phyloP scores from a whole-genome alignment of 2,113 vertebrate genomes.

The Cephalopholis sonnerati region DNA sequence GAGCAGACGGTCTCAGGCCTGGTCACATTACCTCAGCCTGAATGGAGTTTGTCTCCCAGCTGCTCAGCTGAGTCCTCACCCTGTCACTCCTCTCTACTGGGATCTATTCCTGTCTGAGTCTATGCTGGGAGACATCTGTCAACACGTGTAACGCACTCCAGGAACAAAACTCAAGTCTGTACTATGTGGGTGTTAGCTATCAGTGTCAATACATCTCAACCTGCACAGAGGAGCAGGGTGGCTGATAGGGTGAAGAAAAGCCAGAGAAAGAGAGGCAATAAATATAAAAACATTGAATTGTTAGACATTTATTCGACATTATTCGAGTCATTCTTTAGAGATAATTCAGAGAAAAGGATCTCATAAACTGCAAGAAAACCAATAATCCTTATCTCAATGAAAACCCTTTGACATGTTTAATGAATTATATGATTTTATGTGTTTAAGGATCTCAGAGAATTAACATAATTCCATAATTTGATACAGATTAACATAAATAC shows the following conservation, averaged over 20 bases:
- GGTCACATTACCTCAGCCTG: slow-evolving; percentile 63
- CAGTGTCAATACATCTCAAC: slow-evolving; percentile 69
- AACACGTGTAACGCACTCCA: slow-evolving; percentile 72
- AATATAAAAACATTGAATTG: not conserved
- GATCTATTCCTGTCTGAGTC: slow-evolving; percentile 67
- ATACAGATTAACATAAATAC: slow-evolving; percentile 31
- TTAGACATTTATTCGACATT: not conserved
- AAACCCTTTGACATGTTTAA: slow-evolving; percentile 11
- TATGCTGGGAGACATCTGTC: slow-evolving; percentile 80
- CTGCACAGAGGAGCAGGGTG: slow-evolving; percentile 27
- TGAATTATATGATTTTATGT: slow-evolving; percentile 2
- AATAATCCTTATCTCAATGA: slow-evolving; percentile 8
- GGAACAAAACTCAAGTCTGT: slow-evolving; percentile 70
- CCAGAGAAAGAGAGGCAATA: not conserved
- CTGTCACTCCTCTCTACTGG: slow-evolving; percentile 69
- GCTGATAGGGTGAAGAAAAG: not conserved
- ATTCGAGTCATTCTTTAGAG: not conserved
- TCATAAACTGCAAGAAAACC: not conserved
- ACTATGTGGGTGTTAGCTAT: slow-evolving; percentile 66
- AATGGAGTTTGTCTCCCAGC: slow-evolving; percentile 67
- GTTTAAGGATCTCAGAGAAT: slow-evolving; percentile 11
- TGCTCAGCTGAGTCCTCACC: slow-evolving; percentile 65
- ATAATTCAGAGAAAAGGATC: not conserved
- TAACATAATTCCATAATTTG: slow-evolving; percentile 7
- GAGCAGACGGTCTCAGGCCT: slow-evolving; percentile 49